Conservation (phyloP, 2,797 vertebrate species). For the Eidolon dupreanum region DNA sequence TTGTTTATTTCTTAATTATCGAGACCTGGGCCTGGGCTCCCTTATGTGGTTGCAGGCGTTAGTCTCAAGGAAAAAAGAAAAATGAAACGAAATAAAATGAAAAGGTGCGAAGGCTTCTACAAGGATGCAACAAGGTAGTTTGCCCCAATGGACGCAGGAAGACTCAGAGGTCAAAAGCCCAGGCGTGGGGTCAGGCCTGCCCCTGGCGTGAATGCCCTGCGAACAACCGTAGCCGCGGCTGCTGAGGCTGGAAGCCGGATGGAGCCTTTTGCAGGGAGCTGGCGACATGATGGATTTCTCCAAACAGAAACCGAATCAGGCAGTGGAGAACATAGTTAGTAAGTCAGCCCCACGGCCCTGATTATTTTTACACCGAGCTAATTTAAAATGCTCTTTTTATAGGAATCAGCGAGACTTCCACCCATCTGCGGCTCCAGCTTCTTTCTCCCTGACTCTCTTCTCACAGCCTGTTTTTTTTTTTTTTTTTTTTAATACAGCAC, state of each 20-base stretch:
- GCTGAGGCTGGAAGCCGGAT: background rate
- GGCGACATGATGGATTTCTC: background rate
- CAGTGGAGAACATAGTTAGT: background rate
- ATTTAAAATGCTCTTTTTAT: conserved; percentile 73
- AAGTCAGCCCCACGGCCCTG: conserved; percentile 43
- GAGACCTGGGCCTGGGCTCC: background rate
- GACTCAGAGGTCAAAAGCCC: background rate
- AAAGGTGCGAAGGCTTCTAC: background rate
- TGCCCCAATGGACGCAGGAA: background rate
- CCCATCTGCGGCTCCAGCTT: background rate
- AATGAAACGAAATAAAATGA: background rate
- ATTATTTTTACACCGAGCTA: conserved; percentile 71
- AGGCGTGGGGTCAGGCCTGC: background rate
- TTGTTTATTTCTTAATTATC: background rate
- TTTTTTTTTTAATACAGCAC: conserved; percentile 27
- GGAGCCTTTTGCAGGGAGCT: background rate
- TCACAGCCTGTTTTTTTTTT: conserved; percentile 12
- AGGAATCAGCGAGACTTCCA: conserved; percentile 43
- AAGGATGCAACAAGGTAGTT: background rate
- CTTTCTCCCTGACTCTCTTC: conserved; percentile 29
- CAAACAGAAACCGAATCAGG: conserved; percentile 59
- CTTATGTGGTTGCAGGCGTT: background rate
- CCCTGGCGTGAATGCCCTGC: background rate
- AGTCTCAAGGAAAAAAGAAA: background rate
- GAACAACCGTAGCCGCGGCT: background rate